Evolutionary conservation across 2,888 invertebrate species (phyloP), one percentile per base, ranked within the genome.

Genomic region (Mythimna impura): DNA sequence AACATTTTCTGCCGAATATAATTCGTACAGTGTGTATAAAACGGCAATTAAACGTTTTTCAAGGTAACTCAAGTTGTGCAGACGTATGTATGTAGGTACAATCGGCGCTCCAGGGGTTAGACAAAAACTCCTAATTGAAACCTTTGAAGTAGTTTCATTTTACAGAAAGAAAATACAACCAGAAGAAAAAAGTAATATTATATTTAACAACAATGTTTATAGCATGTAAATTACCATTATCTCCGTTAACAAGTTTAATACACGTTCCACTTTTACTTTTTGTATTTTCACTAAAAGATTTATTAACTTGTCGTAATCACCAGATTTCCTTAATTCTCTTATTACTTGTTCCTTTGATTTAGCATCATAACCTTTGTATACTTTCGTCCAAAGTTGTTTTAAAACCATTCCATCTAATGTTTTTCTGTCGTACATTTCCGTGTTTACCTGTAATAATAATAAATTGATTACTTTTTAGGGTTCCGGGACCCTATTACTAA

Each of bases 331-430:
- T 30, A 95, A 73, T 25, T 84, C 83, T 81, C 90, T 93, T 14
- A 95, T 95, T 0, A 94, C 92, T 20, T 86, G 60, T 83, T 94
- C 93, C 76, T 94, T 95, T 1, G 83, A 71, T 82, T 91, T 89
- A 0, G 88, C 87, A 12, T 94, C 93, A 30, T 87, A 90, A n/a
- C 89, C 87, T 7, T 85, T 83, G 73, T 91, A 95, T 0, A 94
- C 94, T 87, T 93, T 94, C 0, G 94, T 92, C 95, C 95, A 95
- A 1, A 95, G 88, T 69, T 89, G 90, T 87, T 93, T 95, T 22
- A 95, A 82, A 30, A 95, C 78, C 94, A 95, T 93, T 12, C 93
- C 93, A 12, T 95, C 95, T 25, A 95, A 72, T 3, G 92, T 92
- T 87, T 93, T 93, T 67, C 85, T 92, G 63, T 92, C 93, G 34